Evolutionary conservation across 2,888 invertebrate species (phyloP).

Genomic region (Pasiphila rectangulata): DNA sequence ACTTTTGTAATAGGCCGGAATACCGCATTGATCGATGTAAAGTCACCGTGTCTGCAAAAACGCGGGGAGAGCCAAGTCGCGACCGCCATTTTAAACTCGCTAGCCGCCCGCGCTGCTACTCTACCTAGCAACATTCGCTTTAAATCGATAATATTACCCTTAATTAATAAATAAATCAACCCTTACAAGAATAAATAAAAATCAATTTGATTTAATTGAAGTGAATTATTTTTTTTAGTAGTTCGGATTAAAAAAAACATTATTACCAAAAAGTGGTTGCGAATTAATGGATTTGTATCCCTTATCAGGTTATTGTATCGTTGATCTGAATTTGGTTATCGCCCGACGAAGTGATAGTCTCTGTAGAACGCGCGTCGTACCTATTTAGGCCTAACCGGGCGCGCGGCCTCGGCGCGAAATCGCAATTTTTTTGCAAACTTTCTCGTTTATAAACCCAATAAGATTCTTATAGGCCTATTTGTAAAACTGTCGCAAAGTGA

Average conservation of each 20-base stretch:
- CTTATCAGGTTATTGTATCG: conserved; percentile 55
- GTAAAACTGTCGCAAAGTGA: conserved; percentile 40
- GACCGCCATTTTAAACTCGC: conserved; percentile 57
- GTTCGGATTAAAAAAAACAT: background rate
- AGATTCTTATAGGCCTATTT: conserved; percentile 79
- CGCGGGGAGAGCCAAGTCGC: conserved; percentile 28
- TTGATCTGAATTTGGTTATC: conserved; percentile 40
- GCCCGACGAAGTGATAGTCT: conserved; percentile 33
- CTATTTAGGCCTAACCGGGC: conserved; percentile 65
- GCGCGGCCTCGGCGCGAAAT: conserved; percentile 45
- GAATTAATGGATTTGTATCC: conserved; percentile 21
- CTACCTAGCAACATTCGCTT: background rate
- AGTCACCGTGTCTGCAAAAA: conserved; percentile 38
- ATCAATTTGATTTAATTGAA: background rate
- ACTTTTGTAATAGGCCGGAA: conserved; percentile 9
- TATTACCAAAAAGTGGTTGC: background rate
- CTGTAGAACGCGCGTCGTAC: conserved; percentile 37
- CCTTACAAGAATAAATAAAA: conserved; percentile 3
- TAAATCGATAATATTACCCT: conserved; percentile 10
- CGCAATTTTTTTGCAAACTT: conserved; percentile 68
- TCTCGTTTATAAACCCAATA: conserved; percentile 54
- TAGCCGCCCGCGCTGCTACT: conserved; percentile 47
- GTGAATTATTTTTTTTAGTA: background rate
- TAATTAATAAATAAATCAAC: conserved; percentile 6
- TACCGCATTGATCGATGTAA: conserved; percentile 47